Conservation (phyloP, 2,888 invertebrate species). For the Eupithecia pulchellata region DNA sequence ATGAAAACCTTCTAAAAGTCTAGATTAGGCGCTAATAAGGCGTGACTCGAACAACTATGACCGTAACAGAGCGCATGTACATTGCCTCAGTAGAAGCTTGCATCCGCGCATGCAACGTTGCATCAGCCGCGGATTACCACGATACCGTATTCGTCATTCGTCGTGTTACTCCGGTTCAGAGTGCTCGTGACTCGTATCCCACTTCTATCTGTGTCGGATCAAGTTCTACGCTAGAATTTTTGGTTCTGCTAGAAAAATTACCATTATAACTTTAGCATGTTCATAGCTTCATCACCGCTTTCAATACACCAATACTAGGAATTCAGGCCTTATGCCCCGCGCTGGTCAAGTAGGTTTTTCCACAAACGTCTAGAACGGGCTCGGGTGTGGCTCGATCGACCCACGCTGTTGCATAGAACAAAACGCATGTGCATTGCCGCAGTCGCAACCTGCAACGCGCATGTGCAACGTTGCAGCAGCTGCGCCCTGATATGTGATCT, state of each 20-base stretch:
- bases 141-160: too few relatives aligned
- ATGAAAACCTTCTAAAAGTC: too few relatives aligned
- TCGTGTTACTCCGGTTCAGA: too few relatives aligned
- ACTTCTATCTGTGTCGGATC: too few relatives aligned
- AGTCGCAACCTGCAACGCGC: constrained; percentile 19
- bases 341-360: not conserved
- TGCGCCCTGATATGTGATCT: not conserved
- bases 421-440: constrained; percentile 23
- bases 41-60: not conserved
- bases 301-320: too few relatives aligned
- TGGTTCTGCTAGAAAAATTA: too few relatives aligned
- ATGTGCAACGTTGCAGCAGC: constrained; percentile 17
- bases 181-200: too few relatives aligned
- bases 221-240: too few relatives aligned
- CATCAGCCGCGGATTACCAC: too few relatives aligned
- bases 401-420: not conserved
- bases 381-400: not conserved
- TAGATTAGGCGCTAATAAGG: not conserved
- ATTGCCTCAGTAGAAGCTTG: not conserved
- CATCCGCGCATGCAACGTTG: constrained; percentile 4
- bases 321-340: too few relatives aligned
- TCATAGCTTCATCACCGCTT: too few relatives aligned
- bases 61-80: not conserved
- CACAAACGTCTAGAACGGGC: not conserved
- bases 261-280: too few relatives aligned